Conservation (phyloP, 1,140 invertebrate genomes). For the Platyscapa corneri region DNA sequence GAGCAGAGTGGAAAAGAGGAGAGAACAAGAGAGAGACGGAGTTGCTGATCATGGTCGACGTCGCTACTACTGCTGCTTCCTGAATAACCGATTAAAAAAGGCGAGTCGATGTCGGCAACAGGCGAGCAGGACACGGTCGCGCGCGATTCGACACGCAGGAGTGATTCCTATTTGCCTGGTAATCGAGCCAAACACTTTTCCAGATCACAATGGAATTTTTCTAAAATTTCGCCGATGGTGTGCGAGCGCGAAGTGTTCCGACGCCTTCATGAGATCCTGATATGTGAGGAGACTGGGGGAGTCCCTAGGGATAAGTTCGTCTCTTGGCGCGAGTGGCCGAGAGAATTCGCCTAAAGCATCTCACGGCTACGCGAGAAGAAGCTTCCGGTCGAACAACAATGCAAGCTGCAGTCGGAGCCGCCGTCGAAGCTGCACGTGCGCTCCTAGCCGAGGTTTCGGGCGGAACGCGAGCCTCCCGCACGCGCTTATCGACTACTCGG, state of each 20-base stretch:
- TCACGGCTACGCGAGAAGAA: too few relatives aligned
- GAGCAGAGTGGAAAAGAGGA: not conserved
- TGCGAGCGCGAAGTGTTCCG: conserved; percentile 50
- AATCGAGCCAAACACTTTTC: conserved; percentile 61
- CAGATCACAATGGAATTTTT: conserved; percentile 58
- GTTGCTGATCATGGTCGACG: too few relatives aligned
- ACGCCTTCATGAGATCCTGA: conserved; percentile 60
- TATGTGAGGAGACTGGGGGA: conserved; percentile 62
- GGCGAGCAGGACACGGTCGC: conserved; percentile 27
- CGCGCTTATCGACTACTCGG: too few relatives aligned
- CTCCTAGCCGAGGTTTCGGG: not conserved
- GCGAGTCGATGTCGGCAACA: conserved; percentile 28
- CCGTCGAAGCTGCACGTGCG: not conserved
- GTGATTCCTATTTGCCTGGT: conserved; percentile 58
- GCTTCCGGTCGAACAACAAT: not conserved
- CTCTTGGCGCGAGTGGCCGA: not conserved
- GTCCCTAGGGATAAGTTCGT: conserved; percentile 64
- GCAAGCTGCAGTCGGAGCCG: not conserved
- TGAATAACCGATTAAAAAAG: conserved; percentile 41
- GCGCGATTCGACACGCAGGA: not conserved
- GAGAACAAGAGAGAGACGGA: too few relatives aligned
- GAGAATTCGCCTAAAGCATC: not conserved
- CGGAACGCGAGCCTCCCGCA: not conserved
- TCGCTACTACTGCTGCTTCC: conserved; percentile 36
- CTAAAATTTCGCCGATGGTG: conserved; percentile 33